These are phyloP conservation scores for Amniataba percoides DNA, from an alignment of 2,797 vertebrate species.

Conservation along the genomic window DNA sequence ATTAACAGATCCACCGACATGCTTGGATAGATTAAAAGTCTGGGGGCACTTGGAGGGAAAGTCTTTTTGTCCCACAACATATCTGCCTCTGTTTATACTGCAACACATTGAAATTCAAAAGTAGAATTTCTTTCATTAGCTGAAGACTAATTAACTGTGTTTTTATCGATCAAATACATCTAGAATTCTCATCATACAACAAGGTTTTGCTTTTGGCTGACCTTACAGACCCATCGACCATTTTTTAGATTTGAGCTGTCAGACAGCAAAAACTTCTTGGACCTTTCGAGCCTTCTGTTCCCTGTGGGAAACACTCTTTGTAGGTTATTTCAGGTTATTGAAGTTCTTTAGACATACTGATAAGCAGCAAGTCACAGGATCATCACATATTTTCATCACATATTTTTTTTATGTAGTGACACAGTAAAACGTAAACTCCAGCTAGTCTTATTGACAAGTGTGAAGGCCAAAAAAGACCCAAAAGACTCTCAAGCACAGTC, in stretches of 20 bases:
- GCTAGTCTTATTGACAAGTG: not conserved
- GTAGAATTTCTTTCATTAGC: constrained; percentile 40
- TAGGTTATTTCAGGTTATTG: constrained; percentile 15
- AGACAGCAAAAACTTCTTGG: constrained; percentile 14
- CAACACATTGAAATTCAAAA: constrained; percentile 47
- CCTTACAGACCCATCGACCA: constrained; percentile 29
- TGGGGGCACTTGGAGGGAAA: constrained; percentile 1
- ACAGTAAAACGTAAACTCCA: too few relatives aligned
- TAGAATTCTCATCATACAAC: constrained; percentile 41
- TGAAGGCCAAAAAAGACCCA: not conserved
- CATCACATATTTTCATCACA: not conserved
- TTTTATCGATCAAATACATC: constrained; percentile 57
- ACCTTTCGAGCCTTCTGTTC: constrained; percentile 7
- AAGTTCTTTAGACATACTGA: not conserved
- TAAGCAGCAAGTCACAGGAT: not conserved
- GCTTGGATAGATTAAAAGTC: not conserved
- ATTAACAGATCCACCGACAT: not conserved
- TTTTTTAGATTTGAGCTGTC: constrained; percentile 18
- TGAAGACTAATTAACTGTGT: constrained; percentile 44
- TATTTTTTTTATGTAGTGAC: not conserved
- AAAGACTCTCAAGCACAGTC: not conserved
- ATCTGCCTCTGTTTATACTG: constrained; percentile 6
- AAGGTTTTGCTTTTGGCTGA: constrained; percentile 28
- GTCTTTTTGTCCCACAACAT: constrained; percentile 3
- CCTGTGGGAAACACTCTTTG: not conserved